Evolutionary conservation across 2,888 invertebrate species (phyloP), one percentile per base, ranked within the genome.

Genomic region (Callyntrura guangdongensis): DNA sequence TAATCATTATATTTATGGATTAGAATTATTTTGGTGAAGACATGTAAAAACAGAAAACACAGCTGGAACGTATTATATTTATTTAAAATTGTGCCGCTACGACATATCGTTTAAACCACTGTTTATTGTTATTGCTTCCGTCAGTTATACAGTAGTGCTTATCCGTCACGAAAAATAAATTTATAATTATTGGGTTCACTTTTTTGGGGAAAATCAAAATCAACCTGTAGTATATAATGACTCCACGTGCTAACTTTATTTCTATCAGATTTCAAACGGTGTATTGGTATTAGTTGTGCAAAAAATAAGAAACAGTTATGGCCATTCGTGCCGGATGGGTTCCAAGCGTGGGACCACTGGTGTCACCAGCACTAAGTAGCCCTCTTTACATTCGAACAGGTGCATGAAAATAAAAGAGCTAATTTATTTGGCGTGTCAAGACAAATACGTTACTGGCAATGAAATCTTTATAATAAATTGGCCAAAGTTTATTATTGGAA

Each of bases 271-370:
- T 36, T 36, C 36, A 36, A 36, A 36, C 6, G 36, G 36, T 36
- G 36, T 36, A 4, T 36, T 36, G 36, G 36, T 36, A 36, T 6
- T 36, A 36, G 6, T 36, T 36, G 2, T 36, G 53, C 53, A 53
- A 53, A 53, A 14, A n/a, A 53, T 53, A 53, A 49, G 12, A 22
- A n/a, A n/a, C n/a, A n/a, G n/a, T n/a, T 67, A 94, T 94, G 94
- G 92, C 94, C 25, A 94, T 94, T 72, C 92, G 94, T 83, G 94
- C 94, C 74, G 94, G 94, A 69, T 94, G 94, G 94, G 94, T 94
- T 27, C 94, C 94, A 11, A 94, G 94, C 86, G 93, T 94, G n/a
- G 94, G 94, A 83, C 94, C 94, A 11, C 49, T 72, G 11, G 22
- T 45, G 47, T 91, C 91, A 14, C 91, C 91, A 27, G 91, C 85